Evolutionary conservation across 2,797 vertebrate genomes (phyloP).

Genomic region (Pangasius djambal): DNA sequence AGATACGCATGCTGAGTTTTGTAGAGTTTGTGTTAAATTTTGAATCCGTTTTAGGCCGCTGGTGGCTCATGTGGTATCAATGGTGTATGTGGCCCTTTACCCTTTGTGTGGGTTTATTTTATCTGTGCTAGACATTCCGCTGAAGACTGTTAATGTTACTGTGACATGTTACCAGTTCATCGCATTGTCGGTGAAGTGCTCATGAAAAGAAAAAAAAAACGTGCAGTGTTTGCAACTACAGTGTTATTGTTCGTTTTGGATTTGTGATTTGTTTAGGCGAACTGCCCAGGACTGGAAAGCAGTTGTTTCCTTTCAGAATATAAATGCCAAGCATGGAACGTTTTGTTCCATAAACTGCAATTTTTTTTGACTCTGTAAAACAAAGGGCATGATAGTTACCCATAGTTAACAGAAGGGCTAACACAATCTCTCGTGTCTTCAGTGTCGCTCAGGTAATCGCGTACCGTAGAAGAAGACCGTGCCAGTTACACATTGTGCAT

Average conservation of each 20-base stretch:
- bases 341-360: constrained; percentile 29
- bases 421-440: constrained; percentile 32
- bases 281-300: constrained; percentile 44
- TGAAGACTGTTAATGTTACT: constrained; percentile 41
- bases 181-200: constrained; percentile 27
- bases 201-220: constrained; percentile 25
- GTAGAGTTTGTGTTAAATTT: neutral
- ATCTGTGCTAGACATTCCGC: constrained; percentile 11
- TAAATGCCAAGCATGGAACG: constrained; percentile 11
- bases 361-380: constrained; percentile 28
- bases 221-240: constrained; percentile 58
- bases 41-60: neutral
- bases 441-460: constrained; percentile 49
- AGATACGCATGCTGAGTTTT: neutral
- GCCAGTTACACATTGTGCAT: constrained; percentile 29
- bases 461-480: constrained; percentile 18
- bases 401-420: constrained; percentile 54
- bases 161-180: constrained; percentile 41
- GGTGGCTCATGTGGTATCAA: neutral
- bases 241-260: constrained; percentile 58
- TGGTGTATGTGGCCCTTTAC: neutral
- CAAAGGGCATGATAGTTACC: constrained; percentile 40
- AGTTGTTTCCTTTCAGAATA: constrained; percentile 44
- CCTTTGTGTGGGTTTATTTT: neutral
- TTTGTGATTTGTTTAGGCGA: constrained; percentile 57